Conservation (phyloP, 2,113 vertebrate species). For the Oreochromis spilurus region DNA sequence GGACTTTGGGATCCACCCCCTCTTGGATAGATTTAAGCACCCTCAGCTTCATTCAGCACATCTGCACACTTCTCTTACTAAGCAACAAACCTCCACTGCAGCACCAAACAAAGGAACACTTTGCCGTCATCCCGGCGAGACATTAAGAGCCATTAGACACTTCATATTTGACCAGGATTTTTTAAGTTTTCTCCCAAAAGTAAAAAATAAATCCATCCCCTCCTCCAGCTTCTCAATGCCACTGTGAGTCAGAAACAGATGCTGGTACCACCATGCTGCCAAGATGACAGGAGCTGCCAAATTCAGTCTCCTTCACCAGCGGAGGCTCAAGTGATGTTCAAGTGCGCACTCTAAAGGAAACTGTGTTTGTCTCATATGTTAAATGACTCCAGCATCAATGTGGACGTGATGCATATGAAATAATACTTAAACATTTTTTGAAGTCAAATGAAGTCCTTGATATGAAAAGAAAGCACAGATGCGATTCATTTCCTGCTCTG, state of each 20-base stretch:
- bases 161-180: background rate
- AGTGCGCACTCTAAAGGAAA: constrained; percentile 24
- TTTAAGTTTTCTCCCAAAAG: constrained; percentile 1
- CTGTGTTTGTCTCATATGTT: background rate
- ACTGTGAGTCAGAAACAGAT: constrained; percentile 53
- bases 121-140: background rate
- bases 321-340: constrained; percentile 30
- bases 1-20: constrained; percentile 5
- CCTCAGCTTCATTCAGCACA: background rate
- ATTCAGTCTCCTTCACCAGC: constrained; percentile 28
- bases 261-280: constrained; percentile 47
- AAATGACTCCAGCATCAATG: background rate
- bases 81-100: background rate
- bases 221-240: constrained; percentile 22
- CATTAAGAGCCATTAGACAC: background rate
- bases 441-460: background rate
- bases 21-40: background rate
- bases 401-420: background rate
- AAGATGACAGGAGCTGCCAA: constrained; percentile 44
- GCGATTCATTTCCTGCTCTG: background rate
- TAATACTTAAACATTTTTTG: background rate
- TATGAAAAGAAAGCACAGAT: background rate
- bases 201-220: constrained; percentile 15
- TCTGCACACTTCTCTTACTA: background rate
- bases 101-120: background rate